Conservation (phyloP, 2,888 invertebrate species). For the Lissonota sp. region DNA sequence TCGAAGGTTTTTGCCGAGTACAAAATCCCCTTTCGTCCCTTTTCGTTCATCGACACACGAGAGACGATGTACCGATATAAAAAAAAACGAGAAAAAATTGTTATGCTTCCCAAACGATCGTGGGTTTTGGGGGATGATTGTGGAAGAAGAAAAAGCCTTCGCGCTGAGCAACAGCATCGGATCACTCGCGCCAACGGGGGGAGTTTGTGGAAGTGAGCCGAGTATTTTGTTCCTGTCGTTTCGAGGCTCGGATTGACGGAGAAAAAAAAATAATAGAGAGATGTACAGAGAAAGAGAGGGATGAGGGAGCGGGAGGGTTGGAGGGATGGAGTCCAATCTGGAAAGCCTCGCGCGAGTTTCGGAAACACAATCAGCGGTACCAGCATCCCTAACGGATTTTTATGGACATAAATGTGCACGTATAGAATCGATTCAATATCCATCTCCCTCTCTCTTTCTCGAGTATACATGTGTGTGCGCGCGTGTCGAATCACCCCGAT, state of each 20-base stretch:
- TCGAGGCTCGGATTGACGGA: no score
- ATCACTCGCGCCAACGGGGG: conserved; percentile 34
- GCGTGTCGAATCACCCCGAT: conserved; percentile 17
- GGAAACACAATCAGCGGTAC: conserved; percentile 54
- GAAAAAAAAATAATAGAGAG: no score
- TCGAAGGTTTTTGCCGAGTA: conserved; percentile 40
- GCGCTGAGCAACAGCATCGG: conserved; percentile 51
- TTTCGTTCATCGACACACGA: background rate
- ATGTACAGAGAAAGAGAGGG: no score
- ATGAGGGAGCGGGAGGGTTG: background rate
- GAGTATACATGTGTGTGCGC: no score
- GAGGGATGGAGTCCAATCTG: conserved; percentile 16
- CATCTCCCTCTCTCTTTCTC: conserved; percentile 23
- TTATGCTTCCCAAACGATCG: conserved; percentile 25
- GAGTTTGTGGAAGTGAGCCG: conserved; percentile 11
- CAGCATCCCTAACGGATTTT: conserved; percentile 37
- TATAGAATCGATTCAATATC: conserved; percentile 55
- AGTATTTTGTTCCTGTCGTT: no score
- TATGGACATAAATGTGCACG: conserved; percentile 4
- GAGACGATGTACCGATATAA: background rate
- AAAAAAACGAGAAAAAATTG: background rate
- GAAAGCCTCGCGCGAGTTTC: conserved; percentile 24
- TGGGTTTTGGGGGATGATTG: background rate
- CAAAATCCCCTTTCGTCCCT: conserved; percentile 6
- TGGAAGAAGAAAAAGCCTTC: conserved; percentile 41